A percentile compares a stretch with the other conserved stretches of the same genome.
phyloP scores from a whole-genome alignment of 2,113 vertebrate species.

The Ptyas mucosa region DNA sequence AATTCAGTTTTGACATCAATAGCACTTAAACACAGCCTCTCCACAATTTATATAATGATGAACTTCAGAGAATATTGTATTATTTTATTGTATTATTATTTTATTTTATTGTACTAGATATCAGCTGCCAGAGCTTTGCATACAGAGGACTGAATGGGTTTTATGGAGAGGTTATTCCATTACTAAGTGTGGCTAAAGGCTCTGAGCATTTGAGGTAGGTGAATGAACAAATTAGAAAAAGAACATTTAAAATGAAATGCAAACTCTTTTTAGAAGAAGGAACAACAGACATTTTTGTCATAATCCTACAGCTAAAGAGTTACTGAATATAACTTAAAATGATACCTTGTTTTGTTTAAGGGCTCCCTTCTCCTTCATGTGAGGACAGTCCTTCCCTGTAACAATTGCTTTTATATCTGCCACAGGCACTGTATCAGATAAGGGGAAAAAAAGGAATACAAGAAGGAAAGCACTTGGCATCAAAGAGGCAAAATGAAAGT shows the following conservation, averaged over 20 bases:
- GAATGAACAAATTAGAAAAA: not conserved
- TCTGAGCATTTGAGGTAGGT: not conserved
- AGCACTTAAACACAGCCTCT: not conserved
- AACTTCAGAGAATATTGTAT: not conserved
- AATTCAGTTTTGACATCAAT: not conserved
- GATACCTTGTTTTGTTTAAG: slow-evolving; percentile 98
- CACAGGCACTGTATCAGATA: slow-evolving; percentile 85
- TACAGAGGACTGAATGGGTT: not conserved
- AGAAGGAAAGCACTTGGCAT: slow-evolving; percentile 8
- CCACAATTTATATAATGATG: not conserved
- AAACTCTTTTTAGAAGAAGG: not conserved
- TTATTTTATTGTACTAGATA: not conserved
- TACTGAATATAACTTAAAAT: slow-evolving; percentile 15
- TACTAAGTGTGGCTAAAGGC: not conserved
- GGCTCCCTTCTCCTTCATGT: slow-evolving; percentile 99
- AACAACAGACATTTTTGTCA: not conserved
- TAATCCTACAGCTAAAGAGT: not conserved
- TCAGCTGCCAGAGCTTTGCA: not conserved
- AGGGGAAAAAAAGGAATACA: slow-evolving; percentile 23
- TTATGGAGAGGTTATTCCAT: not conserved
- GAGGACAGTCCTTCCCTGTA: slow-evolving; percentile 98
- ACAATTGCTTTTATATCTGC: slow-evolving; percentile 98
- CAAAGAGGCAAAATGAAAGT: slow-evolving; percentile 12
- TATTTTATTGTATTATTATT: not conserved
- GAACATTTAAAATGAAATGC: not conserved